These are phyloP conservation scores for Mixornis gularis DNA, from an alignment of 2,113 vertebrate species.

Conservation along the genomic window DNA sequence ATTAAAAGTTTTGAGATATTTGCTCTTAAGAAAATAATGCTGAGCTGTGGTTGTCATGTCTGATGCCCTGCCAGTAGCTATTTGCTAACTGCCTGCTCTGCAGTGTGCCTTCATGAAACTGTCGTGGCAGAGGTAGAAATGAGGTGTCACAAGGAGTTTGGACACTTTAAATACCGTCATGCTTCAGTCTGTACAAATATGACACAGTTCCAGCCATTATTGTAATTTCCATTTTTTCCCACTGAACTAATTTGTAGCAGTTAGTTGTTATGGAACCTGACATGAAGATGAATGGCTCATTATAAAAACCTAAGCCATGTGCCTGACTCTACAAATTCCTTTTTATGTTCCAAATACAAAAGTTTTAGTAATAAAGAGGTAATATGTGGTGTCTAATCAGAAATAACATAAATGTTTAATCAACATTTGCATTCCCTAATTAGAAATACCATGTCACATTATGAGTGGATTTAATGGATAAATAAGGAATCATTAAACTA, in stretches of 20 bases:
- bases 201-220: neutral
- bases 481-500: conserved; percentile 27
- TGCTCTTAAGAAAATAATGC: neutral
- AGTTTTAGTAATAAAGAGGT: neutral
- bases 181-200: neutral
- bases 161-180: neutral
- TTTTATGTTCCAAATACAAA: neutral
- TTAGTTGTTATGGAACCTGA: conserved; percentile 20
- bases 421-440: conserved; percentile 7
- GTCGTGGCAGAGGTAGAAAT: neutral
- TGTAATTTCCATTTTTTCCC: conserved; percentile 1
- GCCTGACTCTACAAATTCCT: neutral
- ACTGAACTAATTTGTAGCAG: neutral
- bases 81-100: neutral
- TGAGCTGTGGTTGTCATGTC: neutral
- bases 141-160: neutral
- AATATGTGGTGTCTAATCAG: neutral
- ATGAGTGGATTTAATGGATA: conserved; percentile 11
- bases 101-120: neutral
- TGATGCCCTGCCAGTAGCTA: neutral
- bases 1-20: neutral
- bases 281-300: conserved; percentile 22
- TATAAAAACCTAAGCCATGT: neutral
- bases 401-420: conserved; percentile 30
- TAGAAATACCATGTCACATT: neutral